phyloP scores from a whole-genome alignment of 2,888 invertebrate genomes.

The Urechis unicinctus region DNA sequence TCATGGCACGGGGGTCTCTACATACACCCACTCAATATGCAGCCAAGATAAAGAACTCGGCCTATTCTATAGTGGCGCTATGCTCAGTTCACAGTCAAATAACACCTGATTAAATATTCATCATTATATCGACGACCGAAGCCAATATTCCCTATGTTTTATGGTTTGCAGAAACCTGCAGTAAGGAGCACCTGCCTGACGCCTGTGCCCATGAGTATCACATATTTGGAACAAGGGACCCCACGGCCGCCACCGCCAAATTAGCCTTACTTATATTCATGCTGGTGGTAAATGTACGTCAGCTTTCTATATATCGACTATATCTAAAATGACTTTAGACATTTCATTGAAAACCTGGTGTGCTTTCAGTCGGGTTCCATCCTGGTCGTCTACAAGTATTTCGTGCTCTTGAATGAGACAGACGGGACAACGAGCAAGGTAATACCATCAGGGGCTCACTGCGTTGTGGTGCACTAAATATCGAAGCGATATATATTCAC shows the following conservation, averaged over 20 bases:
- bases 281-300: constrained; percentile 17
- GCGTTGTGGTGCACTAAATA: too few relatives aligned
- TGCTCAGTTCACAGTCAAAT: too few relatives aligned
- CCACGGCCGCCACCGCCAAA: constrained; percentile 11
- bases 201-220: constrained; percentile 14
- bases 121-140: too few relatives aligned
- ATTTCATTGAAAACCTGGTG: background rate
- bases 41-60: too few relatives aligned
- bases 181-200: background rate
- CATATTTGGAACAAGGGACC: constrained; percentile 16
- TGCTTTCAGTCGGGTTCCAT: background rate
- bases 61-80: too few relatives aligned
- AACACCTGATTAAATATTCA: too few relatives aligned
- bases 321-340: background rate
- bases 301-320: background rate
- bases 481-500: too few relatives aligned
- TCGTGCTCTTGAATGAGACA: background rate
- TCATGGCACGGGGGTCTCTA: background rate
- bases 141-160: too few relatives aligned
- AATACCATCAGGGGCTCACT: background rate
- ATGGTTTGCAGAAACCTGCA: background rate
- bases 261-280: constrained; percentile 13
- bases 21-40: too few relatives aligned
- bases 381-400: background rate
- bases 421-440: background rate